Evolutionary conservation across 2,797 vertebrate genomes (phyloP).

Genomic region (Spinus olivaceus): DNA sequence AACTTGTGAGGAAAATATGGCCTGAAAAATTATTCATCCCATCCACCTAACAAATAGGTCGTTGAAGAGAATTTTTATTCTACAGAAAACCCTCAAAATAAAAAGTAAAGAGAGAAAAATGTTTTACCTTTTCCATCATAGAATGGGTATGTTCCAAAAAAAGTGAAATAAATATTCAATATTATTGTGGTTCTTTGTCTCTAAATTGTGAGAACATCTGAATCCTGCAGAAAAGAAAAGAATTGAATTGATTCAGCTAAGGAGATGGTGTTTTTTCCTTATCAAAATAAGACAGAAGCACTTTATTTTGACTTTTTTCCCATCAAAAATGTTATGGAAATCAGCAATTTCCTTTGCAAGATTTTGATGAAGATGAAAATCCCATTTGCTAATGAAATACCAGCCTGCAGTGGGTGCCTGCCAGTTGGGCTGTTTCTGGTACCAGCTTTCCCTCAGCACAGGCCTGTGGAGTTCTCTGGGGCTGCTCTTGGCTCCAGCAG

Average conservation of each 20-base stretch:
- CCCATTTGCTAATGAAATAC: background rate
- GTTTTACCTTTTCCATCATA: background rate
- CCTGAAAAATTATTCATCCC: slow-evolving; percentile 1
- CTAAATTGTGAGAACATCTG: background rate
- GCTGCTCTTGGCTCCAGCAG: background rate
- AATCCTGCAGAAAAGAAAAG: background rate
- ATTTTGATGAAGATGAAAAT: background rate
- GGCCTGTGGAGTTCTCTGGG: background rate
- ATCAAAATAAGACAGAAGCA: background rate
- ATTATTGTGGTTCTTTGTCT: background rate
- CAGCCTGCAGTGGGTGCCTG: background rate
- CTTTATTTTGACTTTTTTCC: slow-evolving; percentile 34
- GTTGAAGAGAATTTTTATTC: background rate
- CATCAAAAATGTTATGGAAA: slow-evolving; percentile 2
- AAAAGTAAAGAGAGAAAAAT: background rate
- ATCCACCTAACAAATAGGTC: background rate
- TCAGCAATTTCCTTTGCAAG: background rate
- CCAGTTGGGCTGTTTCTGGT: background rate
- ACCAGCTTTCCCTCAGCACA: background rate
- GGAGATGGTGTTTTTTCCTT: background rate
- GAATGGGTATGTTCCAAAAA: background rate
- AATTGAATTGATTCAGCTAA: background rate
- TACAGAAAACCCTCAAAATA: background rate
- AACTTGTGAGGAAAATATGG: background rate
- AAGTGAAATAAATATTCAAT: background rate